Evolutionary conservation across 35 echinoderm and acorn worm species (phyloP).

Genomic region (Amphiura filiformis): DNA sequence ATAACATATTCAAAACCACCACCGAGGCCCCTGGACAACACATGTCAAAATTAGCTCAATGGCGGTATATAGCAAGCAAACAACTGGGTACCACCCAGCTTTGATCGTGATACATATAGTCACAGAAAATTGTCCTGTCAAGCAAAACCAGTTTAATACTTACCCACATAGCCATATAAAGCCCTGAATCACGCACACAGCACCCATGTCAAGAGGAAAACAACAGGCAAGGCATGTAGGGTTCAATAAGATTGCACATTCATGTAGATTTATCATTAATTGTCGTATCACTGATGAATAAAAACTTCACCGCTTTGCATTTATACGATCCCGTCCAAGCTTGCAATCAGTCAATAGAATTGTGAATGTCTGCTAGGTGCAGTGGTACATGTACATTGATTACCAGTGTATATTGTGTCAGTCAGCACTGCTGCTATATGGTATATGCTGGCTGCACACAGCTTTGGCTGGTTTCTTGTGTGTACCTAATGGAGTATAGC

Average conservation of each 20-base stretch:
- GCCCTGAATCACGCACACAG: neutral
- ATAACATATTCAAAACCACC: too few species aligned
- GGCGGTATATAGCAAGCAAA: neutral
- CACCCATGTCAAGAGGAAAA: neutral
- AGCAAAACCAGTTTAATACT: neutral
- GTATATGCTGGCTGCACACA: neutral
- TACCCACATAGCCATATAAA: neutral
- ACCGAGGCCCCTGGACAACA: too few species aligned
- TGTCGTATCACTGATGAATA: neutral
- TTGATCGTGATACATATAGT: neutral
- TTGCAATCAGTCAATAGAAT: neutral
- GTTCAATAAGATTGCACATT: neutral
- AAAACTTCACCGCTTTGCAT: neutral
- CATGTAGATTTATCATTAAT: neutral
- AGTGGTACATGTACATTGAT: neutral
- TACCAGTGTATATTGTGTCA: neutral
- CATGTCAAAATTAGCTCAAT: too few species aligned
- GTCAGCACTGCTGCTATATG: too few species aligned
- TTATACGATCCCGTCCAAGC: neutral
- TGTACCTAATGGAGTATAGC: neutral
- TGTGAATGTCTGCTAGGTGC: neutral
- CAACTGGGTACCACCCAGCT: neutral
- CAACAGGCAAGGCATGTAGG: neutral
- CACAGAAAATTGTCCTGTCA: neutral
- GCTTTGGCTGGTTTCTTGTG: neutral